These are phyloP conservation scores for Ceratitis capitata DNA, from an alignment of 1,140 invertebrate species.

Conservation along the genomic window DNA sequence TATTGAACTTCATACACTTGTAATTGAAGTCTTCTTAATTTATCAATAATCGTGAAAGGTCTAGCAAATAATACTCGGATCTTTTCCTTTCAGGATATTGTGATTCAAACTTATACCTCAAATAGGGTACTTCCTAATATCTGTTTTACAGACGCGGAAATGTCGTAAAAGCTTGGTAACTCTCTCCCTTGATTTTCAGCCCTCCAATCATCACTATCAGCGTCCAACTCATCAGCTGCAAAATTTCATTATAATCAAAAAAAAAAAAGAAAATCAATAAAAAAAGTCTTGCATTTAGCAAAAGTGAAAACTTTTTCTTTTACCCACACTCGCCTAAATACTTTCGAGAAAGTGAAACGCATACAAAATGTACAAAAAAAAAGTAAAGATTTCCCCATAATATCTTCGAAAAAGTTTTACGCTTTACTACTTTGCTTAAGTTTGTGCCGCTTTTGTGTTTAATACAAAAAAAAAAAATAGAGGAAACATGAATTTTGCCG, in stretches of 20 bases:
- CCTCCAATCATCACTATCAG: not conserved
- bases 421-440: not conserved
- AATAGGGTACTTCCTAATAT: too few species aligned
- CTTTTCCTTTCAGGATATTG: too few species aligned
- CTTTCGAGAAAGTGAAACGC: not conserved
- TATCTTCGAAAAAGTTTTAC: not conserved
- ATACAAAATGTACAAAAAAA: not conserved
- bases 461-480: not conserved
- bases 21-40: too few species aligned
- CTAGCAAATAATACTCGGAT: too few species aligned
- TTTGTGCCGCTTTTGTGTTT: constrained; percentile 21
- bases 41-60: too few species aligned
- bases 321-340: not conserved
- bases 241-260: constrained; percentile 27
- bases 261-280: not conserved
- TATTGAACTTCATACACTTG: too few species aligned
- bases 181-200: not conserved
- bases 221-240: not conserved
- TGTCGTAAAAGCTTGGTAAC: too few species aligned
- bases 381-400: not conserved
- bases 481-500: too few species aligned
- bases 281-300: not conserved
- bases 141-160: too few species aligned
- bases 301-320: not conserved
- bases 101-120: too few species aligned